Conservation (phyloP, 2,797 vertebrate species). For the Eupleurogrammus muticus region DNA sequence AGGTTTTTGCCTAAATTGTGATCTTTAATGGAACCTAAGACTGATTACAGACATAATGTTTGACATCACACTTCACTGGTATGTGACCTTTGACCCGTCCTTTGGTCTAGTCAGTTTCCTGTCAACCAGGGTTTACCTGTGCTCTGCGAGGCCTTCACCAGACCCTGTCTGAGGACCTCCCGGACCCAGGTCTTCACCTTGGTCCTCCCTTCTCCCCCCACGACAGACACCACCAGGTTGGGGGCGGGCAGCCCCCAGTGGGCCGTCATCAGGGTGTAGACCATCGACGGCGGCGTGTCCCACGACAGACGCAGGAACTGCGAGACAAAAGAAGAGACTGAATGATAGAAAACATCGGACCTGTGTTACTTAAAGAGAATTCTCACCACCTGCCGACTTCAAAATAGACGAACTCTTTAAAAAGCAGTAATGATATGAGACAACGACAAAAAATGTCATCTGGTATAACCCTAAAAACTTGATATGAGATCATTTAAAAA, state of each 20-base stretch:
- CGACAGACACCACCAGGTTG: slow-evolving; percentile 92
- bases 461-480: no score
- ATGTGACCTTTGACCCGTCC: background rate
- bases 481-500: no score
- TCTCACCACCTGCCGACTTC: no score
- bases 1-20: no score
- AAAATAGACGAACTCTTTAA: no score
- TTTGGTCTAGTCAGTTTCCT: no score
- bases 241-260: slow-evolving; percentile 87
- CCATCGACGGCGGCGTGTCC: slow-evolving; percentile 79
- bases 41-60: background rate
- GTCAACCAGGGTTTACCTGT: slow-evolving; percentile 92
- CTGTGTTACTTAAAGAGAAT: no score
- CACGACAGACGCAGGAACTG: slow-evolving; percentile 93
- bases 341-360: background rate
- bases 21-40: no score
- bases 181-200: slow-evolving; percentile 90
- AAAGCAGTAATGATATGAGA: no score
- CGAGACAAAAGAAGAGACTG: background rate
- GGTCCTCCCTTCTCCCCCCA: slow-evolving; percentile 83
- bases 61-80: background rate
- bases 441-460: no score
- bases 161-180: slow-evolving; percentile 89
- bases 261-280: slow-evolving; percentile 86
- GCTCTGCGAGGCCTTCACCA: slow-evolving; percentile 92